Conservation (phyloP, 2,797 vertebrate species). For the Gymnothorax reevesii region DNA sequence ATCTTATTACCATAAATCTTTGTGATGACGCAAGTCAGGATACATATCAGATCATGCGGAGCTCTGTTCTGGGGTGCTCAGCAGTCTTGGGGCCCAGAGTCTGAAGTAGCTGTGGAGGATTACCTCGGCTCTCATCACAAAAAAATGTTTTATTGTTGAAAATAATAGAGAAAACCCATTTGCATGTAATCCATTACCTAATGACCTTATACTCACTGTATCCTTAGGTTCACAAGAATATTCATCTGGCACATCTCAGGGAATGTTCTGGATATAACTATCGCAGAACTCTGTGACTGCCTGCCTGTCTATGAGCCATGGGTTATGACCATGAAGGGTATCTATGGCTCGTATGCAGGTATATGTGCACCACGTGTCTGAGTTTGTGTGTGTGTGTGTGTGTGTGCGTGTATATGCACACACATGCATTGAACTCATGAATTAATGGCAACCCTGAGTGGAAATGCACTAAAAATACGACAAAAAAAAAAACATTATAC, state of each 20-base stretch:
- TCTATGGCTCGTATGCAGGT: background rate
- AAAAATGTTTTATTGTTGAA: background rate
- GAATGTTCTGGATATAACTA: background rate
- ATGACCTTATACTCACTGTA: background rate
- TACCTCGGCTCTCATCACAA: background rate
- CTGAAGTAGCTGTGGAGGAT: too few species aligned
- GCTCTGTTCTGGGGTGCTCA: background rate
- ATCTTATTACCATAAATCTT: conserved; percentile 1
- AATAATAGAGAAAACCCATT: background rate
- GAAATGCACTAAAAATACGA: too few species aligned
- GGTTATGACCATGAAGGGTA: background rate
- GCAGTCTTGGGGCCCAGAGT: background rate
- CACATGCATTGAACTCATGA: too few species aligned
- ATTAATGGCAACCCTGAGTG: too few species aligned
- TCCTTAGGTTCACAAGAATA: background rate
- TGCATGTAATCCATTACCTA: background rate
- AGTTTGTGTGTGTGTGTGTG: too few species aligned
- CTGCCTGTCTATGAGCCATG: background rate
- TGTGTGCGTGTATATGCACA: too few species aligned
- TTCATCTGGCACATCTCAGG: background rate
- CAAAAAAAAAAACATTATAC: too few species aligned
- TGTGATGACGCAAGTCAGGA: background rate
- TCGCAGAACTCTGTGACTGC: background rate
- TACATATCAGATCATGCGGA: background rate
- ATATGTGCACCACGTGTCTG: background rate